A percentile compares a stretch with the other conserved stretches of the same genome.
Conservation (phyloP, 2,888 invertebrate species). For the Gastracanthus pulcherrimus region DNA sequence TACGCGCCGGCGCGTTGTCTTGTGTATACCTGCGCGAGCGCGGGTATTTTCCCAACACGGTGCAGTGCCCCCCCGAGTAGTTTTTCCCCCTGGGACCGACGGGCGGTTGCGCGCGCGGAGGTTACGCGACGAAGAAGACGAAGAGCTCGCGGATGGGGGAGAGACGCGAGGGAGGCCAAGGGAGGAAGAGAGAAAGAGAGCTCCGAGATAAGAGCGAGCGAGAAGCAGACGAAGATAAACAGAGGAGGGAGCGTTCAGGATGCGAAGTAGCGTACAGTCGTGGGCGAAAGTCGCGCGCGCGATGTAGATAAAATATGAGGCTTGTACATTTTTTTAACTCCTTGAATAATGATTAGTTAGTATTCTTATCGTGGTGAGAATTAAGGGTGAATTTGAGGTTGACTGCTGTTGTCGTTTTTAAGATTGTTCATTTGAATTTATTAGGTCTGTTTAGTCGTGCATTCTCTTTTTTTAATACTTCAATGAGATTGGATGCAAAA, state of each 20-base stretch:
- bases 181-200: slow-evolving; percentile 2
- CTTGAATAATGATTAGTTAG: too few species aligned
- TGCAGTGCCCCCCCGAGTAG: slow-evolving; percentile 5
- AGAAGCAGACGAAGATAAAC: slow-evolving; percentile 28
- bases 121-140: slow-evolving; percentile 30
- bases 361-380: too few species aligned
- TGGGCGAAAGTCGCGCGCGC: slow-evolving; percentile 22
- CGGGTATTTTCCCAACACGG: not conserved
- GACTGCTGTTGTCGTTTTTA: too few species aligned
- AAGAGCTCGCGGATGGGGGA: slow-evolving; percentile 30
- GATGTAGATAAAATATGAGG: too few species aligned
- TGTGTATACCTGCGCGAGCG: slow-evolving; percentile 12
- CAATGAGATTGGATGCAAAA: too few species aligned
- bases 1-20: not conserved
- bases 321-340: too few species aligned
- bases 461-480: too few species aligned
- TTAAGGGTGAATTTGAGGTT: too few species aligned
- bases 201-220: slow-evolving; percentile 29
- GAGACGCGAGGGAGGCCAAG: not conserved
- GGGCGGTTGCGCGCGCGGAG: slow-evolving; percentile 3
- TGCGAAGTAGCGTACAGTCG: slow-evolving; percentile 45
- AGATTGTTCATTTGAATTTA: too few species aligned
- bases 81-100: slow-evolving; percentile 42
- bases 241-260: slow-evolving; percentile 19
- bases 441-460: too few species aligned